phyloP scores from a whole-genome alignment of 1,140 invertebrate species.

The Leptinotarsa texana region DNA sequence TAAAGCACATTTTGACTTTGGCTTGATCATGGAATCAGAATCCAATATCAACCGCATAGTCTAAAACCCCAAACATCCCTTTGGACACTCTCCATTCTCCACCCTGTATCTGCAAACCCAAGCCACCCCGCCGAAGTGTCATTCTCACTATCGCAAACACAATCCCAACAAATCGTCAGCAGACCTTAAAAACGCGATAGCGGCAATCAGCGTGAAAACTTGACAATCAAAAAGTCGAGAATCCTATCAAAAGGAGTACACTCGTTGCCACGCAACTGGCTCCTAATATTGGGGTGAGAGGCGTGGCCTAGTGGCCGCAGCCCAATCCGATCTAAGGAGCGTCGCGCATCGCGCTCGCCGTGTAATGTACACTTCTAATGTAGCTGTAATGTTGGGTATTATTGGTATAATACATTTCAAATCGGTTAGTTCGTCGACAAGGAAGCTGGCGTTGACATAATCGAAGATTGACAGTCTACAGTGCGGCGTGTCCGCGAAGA shows the following conservation, averaged over 20 bases:
- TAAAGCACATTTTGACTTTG: too few species aligned
- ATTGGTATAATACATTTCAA: constrained; percentile 57
- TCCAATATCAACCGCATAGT: too few species aligned
- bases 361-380: constrained; percentile 55
- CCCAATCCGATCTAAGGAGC: constrained; percentile 36
- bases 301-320: constrained; percentile 37
- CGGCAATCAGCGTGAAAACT: constrained; percentile 29
- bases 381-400: constrained; percentile 56
- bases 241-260: constrained; percentile 32
- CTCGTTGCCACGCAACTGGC: constrained; percentile 49
- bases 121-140: not conserved
- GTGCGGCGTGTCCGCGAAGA: constrained; percentile 10
- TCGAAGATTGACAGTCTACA: constrained; percentile 13
- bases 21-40: too few species aligned
- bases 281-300: constrained; percentile 43
- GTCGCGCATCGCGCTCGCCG: constrained; percentile 28
- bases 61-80: too few species aligned
- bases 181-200: constrained; percentile 20
- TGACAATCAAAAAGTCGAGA: constrained; percentile 37
- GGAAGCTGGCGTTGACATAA: constrained; percentile 35
- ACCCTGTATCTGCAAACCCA: not conserved
- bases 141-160: constrained; percentile 10
- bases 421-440: constrained; percentile 55
- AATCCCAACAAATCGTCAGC: constrained; percentile 23
- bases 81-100: not conserved